Evolutionary conservation across 2,888 invertebrate genomes (phyloP).

Genomic region (Sarcophaga caerulescens): DNA sequence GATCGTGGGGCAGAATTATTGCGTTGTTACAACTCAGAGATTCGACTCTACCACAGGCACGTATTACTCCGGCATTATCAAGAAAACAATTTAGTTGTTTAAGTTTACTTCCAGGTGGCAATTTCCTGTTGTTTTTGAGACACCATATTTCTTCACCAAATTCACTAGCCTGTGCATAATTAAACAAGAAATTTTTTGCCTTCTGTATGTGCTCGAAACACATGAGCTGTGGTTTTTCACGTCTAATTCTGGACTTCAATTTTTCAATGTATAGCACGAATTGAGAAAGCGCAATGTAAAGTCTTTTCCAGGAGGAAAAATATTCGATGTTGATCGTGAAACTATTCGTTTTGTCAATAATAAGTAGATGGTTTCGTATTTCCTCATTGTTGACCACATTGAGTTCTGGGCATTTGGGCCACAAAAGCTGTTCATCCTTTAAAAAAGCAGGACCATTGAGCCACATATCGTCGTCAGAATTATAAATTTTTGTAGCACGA

Average conservation of each 20-base stretch:
- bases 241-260: no score
- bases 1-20: slow-evolving; percentile 39
- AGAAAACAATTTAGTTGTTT: slow-evolving; percentile 23
- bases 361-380: no score
- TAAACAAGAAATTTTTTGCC: no score
- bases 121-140: slow-evolving; percentile 27
- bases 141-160: neutral
- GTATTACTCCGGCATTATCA: no score
- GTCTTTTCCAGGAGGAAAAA: slow-evolving; percentile 43
- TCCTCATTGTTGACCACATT: no score
- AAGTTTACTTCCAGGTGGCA: slow-evolving; percentile 14
- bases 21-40: slow-evolving; percentile 45
- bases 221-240: no score
- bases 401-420: no score
- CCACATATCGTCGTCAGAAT: neutral
- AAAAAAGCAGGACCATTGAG: neutral
- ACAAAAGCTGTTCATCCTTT: neutral
- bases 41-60: no score
- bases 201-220: no score
- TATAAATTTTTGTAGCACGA: no score
- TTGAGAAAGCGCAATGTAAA: slow-evolving; percentile 45
- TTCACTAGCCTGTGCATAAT: slow-evolving; percentile 22
- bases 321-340: slow-evolving; percentile 28
- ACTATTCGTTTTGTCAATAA: no score
- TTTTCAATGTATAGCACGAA: neutral